phyloP scores from a whole-genome alignment of 2,113 vertebrate genomes.

The Muntiacus muntjak region DNA sequence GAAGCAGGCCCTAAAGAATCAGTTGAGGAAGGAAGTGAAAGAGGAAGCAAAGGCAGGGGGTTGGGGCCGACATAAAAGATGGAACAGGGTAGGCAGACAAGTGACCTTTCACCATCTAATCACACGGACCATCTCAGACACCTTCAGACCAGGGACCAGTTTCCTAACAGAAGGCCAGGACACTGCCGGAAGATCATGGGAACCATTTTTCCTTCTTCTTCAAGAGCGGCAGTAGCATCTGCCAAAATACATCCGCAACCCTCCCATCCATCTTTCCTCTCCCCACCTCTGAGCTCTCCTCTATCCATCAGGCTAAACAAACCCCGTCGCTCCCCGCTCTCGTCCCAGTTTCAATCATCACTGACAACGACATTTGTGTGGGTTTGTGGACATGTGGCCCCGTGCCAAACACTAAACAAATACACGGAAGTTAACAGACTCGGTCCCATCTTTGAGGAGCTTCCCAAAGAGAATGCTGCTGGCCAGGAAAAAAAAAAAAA shows the following conservation, averaged over 20 bases:
- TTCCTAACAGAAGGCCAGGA: background rate
- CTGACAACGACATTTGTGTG: conserved; percentile 33
- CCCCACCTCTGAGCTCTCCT: background rate
- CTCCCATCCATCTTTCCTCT: background rate
- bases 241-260: background rate
- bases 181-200: background rate
- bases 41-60: background rate
- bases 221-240: background rate
- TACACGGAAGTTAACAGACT: background rate
- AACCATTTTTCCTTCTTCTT: conserved; percentile 6
- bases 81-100: background rate
- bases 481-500: background rate
- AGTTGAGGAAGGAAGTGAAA: background rate
- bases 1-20: background rate
- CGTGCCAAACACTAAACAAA: background rate
- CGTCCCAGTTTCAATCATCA: background rate
- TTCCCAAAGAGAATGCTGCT: conserved; percentile 46
- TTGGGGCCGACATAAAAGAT: background rate
- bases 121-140: background rate
- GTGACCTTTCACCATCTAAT: background rate
- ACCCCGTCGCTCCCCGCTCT: conserved; percentile 2
- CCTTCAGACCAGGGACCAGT: background rate
- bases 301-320: background rate
- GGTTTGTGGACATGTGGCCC: background rate
- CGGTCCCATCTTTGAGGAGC: background rate